phyloP scores from a whole-genome alignment of 2,113 vertebrate species.

The Lophochroa leadbeateri region DNA sequence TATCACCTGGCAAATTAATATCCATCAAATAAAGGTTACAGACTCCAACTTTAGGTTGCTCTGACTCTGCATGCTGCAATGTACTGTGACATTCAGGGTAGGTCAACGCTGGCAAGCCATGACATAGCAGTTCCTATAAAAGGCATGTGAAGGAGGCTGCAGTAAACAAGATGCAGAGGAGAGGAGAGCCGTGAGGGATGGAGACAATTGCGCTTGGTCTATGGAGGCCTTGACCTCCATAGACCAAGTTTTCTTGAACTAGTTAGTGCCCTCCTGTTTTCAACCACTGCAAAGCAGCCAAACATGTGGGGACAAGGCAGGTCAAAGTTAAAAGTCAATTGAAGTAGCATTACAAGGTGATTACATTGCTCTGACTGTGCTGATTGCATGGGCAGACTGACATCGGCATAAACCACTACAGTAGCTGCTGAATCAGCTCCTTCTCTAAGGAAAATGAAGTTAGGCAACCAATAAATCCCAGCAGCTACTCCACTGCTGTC shows the following conservation, averaged over 20 bases:
- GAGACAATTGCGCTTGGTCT: background rate
- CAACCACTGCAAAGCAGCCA: background rate
- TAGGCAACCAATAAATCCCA: background rate
- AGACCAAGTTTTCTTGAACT: background rate
- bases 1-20: background rate
- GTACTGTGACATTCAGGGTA: accelerated
- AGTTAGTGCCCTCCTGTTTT: background rate
- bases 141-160: background rate
- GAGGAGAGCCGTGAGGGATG: background rate
- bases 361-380: background rate
- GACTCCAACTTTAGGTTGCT: too few relatives aligned
- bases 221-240: background rate
- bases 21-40: background rate
- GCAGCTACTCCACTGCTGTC: background rate
- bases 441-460: background rate
- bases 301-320: accelerated
- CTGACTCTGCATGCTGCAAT: accelerated
- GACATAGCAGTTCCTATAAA: background rate
- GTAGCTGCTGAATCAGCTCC: slow-evolving; percentile 7
- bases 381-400: background rate
- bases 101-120: background rate
- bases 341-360: background rate
- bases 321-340: background rate
- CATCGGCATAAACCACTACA: background rate
- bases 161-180: background rate